These are phyloP conservation scores for Artibeus jamaicensis DNA, from an alignment of 2,797 vertebrate genomes.

Conservation along the genomic window DNA sequence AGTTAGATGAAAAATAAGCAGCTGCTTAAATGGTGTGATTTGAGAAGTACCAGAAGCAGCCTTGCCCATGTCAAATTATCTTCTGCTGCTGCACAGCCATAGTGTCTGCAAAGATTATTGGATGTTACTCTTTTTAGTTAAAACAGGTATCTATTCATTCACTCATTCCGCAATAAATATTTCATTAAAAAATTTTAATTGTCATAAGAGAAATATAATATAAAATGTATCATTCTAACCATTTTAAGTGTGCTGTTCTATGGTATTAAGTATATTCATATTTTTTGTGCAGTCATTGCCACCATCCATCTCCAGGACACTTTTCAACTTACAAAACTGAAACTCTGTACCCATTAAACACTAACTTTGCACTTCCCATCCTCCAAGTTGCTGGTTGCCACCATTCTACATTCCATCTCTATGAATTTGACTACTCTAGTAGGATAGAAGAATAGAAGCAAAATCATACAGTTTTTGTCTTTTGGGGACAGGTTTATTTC, in stretches of 20 bases:
- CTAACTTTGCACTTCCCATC: neutral
- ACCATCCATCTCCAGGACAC: neutral
- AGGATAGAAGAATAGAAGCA: neutral
- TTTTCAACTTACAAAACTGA: neutral
- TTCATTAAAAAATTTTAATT: neutral
- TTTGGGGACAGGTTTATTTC: neutral
- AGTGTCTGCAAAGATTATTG: neutral
- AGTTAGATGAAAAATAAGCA: neutral
- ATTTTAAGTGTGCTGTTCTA: neutral
- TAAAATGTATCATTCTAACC: neutral
- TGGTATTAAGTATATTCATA: neutral
- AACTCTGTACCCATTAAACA: neutral
- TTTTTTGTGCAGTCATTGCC: neutral
- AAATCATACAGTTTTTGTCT: neutral
- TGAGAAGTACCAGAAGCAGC: no score
- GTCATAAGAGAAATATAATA: neutral
- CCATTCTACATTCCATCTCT: neutral
- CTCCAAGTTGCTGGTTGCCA: neutral
- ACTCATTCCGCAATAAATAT: neutral
- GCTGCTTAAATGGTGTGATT: neutral
- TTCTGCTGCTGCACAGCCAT: neutral
- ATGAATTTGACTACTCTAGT: neutral
- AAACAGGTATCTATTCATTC: neutral
- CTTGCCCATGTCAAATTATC: neutral
- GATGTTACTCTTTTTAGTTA: neutral